phyloP scores from a whole-genome alignment of 2,888 invertebrate genomes.

The Seira sanloemensis region DNA sequence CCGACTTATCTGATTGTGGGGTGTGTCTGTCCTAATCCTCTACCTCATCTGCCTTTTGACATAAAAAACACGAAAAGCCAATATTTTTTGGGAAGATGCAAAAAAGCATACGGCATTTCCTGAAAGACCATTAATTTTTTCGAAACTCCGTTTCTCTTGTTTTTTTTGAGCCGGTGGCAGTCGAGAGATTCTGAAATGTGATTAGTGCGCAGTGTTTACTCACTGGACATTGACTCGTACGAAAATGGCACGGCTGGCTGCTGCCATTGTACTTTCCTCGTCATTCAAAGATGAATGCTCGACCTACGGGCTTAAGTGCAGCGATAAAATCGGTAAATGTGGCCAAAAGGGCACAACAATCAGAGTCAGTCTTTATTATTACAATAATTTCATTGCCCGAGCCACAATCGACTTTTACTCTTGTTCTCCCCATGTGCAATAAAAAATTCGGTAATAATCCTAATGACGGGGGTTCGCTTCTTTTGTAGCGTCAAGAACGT shows the following conservation, averaged over 20 bases:
- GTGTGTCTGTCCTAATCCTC: neutral
- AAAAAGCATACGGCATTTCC: too few relatives aligned
- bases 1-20: neutral
- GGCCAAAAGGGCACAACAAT: slow-evolving; percentile 31
- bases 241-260: neutral
- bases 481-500: neutral
- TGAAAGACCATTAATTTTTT: too few relatives aligned
- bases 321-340: slow-evolving; percentile 69
- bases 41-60: too few relatives aligned
- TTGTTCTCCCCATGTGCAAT: slow-evolving; percentile 6
- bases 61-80: too few relatives aligned
- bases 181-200: neutral
- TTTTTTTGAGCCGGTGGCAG: too few relatives aligned
- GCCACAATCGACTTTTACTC: neutral
- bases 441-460: slow-evolving; percentile 42
- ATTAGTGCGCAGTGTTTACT: neutral
- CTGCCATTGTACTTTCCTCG: neutral
- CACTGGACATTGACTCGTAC: neutral
- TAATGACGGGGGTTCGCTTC: slow-evolving; percentile 37
- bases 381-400: neutral
- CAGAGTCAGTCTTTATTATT: slow-evolving; percentile 18
- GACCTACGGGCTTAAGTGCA: slow-evolving; percentile 59
- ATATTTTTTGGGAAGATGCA: too few relatives aligned
- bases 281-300: slow-evolving; percentile 25
- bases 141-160: too few relatives aligned